These are phyloP conservation scores for Gambelia wislizenii DNA, from an alignment of 2,797 vertebrate genomes.

Conservation along the genomic window DNA sequence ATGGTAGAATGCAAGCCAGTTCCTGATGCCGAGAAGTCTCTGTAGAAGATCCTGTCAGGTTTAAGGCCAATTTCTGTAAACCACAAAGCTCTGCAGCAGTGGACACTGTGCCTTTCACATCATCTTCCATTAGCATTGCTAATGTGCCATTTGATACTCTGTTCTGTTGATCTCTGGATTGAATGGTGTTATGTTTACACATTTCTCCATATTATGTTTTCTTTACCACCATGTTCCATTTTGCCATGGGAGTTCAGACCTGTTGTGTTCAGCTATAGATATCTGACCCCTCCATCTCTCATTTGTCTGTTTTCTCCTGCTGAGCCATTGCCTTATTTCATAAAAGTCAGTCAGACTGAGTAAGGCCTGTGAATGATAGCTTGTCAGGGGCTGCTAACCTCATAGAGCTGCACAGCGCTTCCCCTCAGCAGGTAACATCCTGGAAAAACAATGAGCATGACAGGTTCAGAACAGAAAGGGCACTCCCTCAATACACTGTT, in stretches of 20 bases:
- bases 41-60: conserved; percentile 24
- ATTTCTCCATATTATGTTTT: conserved; percentile 54
- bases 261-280: conserved; percentile 44
- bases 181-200: conserved; percentile 44
- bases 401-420: background rate
- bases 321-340: conserved; percentile 62
- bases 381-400: background rate
- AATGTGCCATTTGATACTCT: conserved; percentile 25
- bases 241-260: conserved; percentile 16
- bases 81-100: conserved; percentile 38
- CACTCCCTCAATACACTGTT: conserved; percentile 5
- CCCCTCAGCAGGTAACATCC: conserved; percentile 14
- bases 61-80: conserved; percentile 51
- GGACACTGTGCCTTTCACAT: conserved; percentile 19
- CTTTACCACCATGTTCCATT: conserved; percentile 47
- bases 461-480: background rate
- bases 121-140: conserved; percentile 4
- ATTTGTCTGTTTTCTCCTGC: conserved; percentile 61
- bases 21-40: conserved; percentile 29
- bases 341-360: conserved; percentile 32
- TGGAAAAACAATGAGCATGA: rapidly evolving
- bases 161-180: background rate
- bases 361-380: background rate
- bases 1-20: conserved; percentile 12
- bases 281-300: conserved; percentile 50